Base-by-base conservation (phyloP, 2,888 invertebrate genomes). In the Tenthredo amoena region DNA sequence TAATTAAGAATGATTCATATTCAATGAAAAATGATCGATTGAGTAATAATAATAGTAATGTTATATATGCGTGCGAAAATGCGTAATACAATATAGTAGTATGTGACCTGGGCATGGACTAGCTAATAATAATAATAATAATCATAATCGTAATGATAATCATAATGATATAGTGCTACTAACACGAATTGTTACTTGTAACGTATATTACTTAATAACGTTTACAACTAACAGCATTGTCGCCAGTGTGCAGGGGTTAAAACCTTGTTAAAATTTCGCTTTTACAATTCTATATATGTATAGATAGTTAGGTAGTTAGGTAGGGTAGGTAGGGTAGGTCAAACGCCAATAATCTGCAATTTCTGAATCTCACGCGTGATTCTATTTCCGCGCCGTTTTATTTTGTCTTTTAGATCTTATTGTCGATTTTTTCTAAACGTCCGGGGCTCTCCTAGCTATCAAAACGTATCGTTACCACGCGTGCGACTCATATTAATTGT, bases 41-140 rank as follows among this genome's bases (percentile, higher is more conserved):
- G 68, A 68, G 34, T 34, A 34, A 68, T 47, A 77, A 55, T 55
- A 77, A 77, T 55, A 84, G 34, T 85, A 74, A 50, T 77, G 76
- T 77, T 68, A 58, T 81, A 58, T n/a, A 85, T 79, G 74, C 85
- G 40, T 71, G 84, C 40, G 72, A 77, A 83, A 81, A 81, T 62
- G 62, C 81, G 86, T 85, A 85, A 85, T 85, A 86, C 86, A 87
- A 84, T 86, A 86, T 86, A 43, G 86, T 86, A 86, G 86, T 86
- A 86, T 86, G 85, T 87, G 84, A 86, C 85, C 85, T 86, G 90
- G 90, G 89, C 89, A 87, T 91, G 89, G 91, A 92, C 92, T 91
- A 92, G 91, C 90, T 83, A 82, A 65, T 82, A 62, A 82, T 65
- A 82, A 82, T 82, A 82, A 40, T 81, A n/a, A 81, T 55, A 50